Evolutionary conservation across 2,888 invertebrate genomes (phyloP), one percentile per base, ranked within the genome.

Genomic region (Coenonympha arcania): DNA sequence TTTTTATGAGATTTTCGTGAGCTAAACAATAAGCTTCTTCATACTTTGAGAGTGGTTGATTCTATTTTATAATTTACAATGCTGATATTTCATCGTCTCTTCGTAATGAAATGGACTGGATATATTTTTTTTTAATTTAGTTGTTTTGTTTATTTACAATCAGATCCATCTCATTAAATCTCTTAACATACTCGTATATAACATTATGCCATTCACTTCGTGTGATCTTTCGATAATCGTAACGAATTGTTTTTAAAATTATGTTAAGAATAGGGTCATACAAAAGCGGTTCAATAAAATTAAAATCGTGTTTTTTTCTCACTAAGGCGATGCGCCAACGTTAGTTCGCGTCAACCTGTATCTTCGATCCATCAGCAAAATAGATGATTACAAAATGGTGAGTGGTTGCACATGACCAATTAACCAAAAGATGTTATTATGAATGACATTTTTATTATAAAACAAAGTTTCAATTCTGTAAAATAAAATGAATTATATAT

Each of bases 341-440:
- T 88, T 91, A 87, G 96, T 97, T 77, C 87, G 88, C 80, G 95
- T 97, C 90, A 97, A 98, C 93, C 91, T 98, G 90, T 95, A 92
- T 88, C 93, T 98, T 68, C 93, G 98, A 80, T 97, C 96, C 89
- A 96, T 98, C 91, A 96, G 96, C 91, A 95, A 96, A 93, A 97
- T 98, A 90, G 95, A 96, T 89, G 97, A 97, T 93, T 96, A 96
- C 89, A 95, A 95, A 90, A 98, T 97, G 97, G 97, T 96, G 93
- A 95, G 95, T 95, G 71, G 80, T 66, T 69, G 65, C 71, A 77
- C 68, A 68, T 66, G 64, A 68, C 64, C 68, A 65, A 64, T 64
- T 63, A 63, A 64, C 61, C 60, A 56, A 58, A 59, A 52, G 50
- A 58, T 61, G 60, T 64, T 55, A 55, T 47, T 48, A n/a, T n/a